Evolutionary conservation across 2,797 vertebrate genomes (phyloP).

Genomic region (Myotis pilosus): DNA sequence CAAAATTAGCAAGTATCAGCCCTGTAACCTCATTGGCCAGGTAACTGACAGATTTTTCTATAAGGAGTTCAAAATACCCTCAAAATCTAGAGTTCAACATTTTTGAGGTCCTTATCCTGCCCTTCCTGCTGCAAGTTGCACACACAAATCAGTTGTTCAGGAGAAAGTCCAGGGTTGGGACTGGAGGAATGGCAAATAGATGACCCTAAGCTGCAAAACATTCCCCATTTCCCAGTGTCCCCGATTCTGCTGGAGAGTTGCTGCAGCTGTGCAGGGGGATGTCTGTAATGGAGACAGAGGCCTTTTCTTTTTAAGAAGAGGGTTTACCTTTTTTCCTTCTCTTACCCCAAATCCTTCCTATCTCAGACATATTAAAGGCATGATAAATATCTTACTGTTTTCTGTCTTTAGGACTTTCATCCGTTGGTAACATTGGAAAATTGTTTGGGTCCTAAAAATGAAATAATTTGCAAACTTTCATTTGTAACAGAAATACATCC

Average conservation of each 20-base stretch:
- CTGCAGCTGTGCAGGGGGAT: background rate
- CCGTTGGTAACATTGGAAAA: background rate
- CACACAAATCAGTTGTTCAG: background rate
- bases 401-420: background rate
- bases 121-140: background rate
- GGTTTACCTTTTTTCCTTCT: background rate
- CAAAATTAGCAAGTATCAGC: background rate
- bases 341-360: background rate
- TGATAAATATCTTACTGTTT: background rate
- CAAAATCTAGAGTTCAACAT: constrained; percentile 19
- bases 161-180: background rate
- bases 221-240: background rate
- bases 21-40: background rate
- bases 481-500: background rate
- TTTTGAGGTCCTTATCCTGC: background rate
- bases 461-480: background rate
- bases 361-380: background rate
- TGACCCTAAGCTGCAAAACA: background rate
- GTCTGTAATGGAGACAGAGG: background rate
- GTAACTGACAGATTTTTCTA: background rate
- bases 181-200: background rate
- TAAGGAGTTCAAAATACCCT: background rate
- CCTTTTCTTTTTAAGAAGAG: background rate
- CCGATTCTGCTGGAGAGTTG: background rate
- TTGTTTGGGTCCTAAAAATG: background rate